Conservation (phyloP, 1,140 invertebrate genomes). For the Myzus persicae region DNA sequence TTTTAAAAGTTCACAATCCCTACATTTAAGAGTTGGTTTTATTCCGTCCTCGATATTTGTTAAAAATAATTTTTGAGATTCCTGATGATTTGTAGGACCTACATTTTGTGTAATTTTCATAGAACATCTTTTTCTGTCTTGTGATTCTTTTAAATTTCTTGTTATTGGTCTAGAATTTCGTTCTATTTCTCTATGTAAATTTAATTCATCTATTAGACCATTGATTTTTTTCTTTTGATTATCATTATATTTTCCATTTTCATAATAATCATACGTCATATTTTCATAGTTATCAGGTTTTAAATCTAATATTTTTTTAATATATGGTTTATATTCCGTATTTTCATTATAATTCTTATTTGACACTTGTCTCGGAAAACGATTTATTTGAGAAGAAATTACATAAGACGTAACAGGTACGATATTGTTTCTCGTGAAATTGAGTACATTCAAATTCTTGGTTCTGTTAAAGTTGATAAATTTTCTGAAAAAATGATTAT, state of each 20-base stretch:
- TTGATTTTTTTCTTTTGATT: not conserved
- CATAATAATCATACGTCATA: not conserved
- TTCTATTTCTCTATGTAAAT: not conserved
- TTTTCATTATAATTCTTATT: not conserved
- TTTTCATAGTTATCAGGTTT: not conserved
- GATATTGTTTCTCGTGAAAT: not conserved
- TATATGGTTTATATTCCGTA: not conserved
- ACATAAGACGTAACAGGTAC: not conserved
- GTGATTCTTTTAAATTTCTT: not conserved
- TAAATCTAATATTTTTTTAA: conserved; percentile 23
- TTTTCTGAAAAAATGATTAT: conserved; percentile 21
- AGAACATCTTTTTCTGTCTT: conserved; percentile 23
- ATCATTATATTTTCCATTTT: not conserved
- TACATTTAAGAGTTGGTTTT: not conserved
- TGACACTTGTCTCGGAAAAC: not conserved
- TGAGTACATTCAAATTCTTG: not conserved
- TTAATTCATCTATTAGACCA: not conserved
- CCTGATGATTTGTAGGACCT: not conserved
- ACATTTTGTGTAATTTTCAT: not conserved
- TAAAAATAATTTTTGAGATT: not conserved
- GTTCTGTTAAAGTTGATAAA: not conserved
- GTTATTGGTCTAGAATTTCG: conserved; percentile 25
- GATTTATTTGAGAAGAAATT: not conserved
- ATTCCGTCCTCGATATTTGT: not conserved
- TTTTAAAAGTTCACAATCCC: conserved; percentile 18